A percentile compares a stretch with the other conserved stretches of the same genome.
These are phyloP conservation scores for Romanogobio albipinnatus DNA, from an alignment of 2,113 vertebrate genomes.

Conservation along the genomic window DNA sequence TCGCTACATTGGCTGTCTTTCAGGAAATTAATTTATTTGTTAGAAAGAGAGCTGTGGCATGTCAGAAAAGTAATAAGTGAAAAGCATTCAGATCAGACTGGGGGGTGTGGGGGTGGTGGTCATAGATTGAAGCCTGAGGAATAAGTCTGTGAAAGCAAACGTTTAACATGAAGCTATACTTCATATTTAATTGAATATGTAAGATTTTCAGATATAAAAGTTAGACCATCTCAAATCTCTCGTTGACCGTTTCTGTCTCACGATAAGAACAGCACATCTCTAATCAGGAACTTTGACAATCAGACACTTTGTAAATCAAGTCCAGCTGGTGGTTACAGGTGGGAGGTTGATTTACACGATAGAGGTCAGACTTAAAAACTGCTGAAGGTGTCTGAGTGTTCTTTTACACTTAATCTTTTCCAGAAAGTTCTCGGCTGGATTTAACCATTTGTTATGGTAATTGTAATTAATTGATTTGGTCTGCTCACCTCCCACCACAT, in stretches of 20 bases:
- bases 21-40: slow-evolving; percentile 64
- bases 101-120: slow-evolving; percentile 23
- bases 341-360: slow-evolving; percentile 41
- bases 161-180: not conserved
- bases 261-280: not conserved
- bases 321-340: slow-evolving; percentile 39
- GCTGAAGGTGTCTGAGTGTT: slow-evolving; percentile 10
- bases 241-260: not conserved
- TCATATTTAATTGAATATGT: not conserved
- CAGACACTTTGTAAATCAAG: slow-evolving; percentile 40
- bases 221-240: not conserved
- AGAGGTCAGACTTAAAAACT: slow-evolving; percentile 40
- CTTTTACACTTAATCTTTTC: slow-evolving; percentile 11
- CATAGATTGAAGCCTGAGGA: slow-evolving; percentile 5
- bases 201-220: not conserved
- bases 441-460: slow-evolving; percentile 41
- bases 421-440: slow-evolving; percentile 46
- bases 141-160: not conserved
- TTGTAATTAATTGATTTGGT: slow-evolving; percentile 61
- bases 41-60: slow-evolving; percentile 57
- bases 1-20: slow-evolving; percentile 54
- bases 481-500: slow-evolving; percentile 48
- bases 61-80: slow-evolving; percentile 65
- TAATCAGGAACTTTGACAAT: slow-evolving; percentile 47
- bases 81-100: slow-evolving; percentile 29